Base-by-base conservation (phyloP, 2,113 vertebrate species). In the Saguinus imperator region DNA sequence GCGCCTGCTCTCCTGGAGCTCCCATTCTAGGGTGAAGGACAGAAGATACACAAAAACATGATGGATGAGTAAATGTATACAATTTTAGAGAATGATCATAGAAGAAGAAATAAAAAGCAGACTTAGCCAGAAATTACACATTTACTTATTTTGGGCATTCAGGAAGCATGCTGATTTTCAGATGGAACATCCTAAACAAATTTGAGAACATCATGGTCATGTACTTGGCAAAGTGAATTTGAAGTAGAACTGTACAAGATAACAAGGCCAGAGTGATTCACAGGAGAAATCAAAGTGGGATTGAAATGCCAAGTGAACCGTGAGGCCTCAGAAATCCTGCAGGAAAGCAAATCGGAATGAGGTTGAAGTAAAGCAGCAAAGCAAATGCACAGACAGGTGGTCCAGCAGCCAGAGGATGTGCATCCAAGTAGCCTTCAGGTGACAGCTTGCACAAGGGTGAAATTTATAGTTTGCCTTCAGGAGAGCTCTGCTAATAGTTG, bases 331-430 rank as follows among this genome's bases (percentile, higher is more conserved):
- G 75, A 6, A 12, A 23, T 32, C 50, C 25, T 1, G 1, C 0
- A 1, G 29, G 82, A 57, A 89, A 17, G 52, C 17, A 25, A 76
- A 70, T 0, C 6, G 86, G 32, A 37, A n/a, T 6, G 11, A n/a
- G 32, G 32, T 0, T 12, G 11, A 61, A 52, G 11, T 6, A n/a
- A 72, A 66, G 18, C 5, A 2, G 27, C 13, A 12, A 66, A 50
- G 55, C n/a, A 29, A 23, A 43, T 21, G 27, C 6, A 29, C 37
- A 87, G 8, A 1, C 1, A 1, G 29, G 9, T 4, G n/a, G 27
- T 5, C 20, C 9, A 4, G 18, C 3, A 9, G 20, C 43, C 20
- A 12, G 35, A 16, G 0, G 16, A 11, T 0, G 18, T 7, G 6
- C 1, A 12, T 6, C 12, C 3, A 27, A 35, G 14, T 4, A 2